phyloP scores from a whole-genome alignment of 2,113 vertebrate species.

The Chunga burmeisteri region DNA sequence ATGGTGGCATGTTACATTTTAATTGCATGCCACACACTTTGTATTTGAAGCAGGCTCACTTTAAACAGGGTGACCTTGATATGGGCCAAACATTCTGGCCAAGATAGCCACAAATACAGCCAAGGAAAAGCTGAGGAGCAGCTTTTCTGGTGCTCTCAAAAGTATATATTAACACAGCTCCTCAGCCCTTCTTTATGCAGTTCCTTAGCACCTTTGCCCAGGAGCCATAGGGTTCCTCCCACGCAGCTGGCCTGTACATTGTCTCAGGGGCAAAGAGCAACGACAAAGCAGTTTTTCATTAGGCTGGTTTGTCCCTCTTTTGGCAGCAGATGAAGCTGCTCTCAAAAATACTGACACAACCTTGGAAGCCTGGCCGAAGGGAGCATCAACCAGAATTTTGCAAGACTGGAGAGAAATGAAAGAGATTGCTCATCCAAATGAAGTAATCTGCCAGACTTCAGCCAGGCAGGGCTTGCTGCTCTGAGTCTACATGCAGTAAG shows the following conservation, averaged over 20 bases:
- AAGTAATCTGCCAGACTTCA: not conserved
- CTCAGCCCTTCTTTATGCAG: not conserved
- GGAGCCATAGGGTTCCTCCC: not conserved
- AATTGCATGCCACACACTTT: not conserved
- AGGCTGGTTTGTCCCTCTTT: not conserved
- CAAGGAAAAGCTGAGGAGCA: not conserved
- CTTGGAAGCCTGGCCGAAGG: not conserved
- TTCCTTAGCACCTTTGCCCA: not conserved
- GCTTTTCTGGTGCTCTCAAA: not conserved
- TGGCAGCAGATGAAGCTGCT: not conserved
- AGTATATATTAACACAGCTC: not conserved
- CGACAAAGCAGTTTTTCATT: not conserved
- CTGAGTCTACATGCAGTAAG: not conserved
- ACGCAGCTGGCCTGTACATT: not conserved
- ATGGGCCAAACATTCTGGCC: not conserved
- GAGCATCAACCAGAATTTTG: not conserved
- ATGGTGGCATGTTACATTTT: not conserved
- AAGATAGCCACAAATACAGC: not conserved
- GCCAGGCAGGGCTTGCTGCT: not conserved
- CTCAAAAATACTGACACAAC: not conserved
- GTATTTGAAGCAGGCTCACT: conserved; percentile 3
- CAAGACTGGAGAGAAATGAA: not conserved
- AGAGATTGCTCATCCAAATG: not conserved
- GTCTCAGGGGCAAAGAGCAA: not conserved
- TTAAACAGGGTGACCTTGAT: not conserved